Conservation (phyloP, 2,113 vertebrate genomes). For the Martes martes region DNA sequence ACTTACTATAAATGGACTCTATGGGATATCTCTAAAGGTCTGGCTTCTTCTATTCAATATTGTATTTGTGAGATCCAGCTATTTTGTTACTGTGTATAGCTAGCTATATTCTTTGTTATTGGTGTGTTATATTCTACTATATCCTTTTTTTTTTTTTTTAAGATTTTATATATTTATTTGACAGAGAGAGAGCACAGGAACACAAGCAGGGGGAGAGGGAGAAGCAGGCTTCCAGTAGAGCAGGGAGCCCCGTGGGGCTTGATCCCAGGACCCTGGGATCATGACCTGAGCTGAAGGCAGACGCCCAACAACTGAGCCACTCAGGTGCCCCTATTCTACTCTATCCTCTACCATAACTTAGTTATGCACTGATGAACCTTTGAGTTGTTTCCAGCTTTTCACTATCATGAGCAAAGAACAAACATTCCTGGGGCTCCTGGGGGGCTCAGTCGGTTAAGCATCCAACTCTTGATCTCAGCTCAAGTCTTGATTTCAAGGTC, state of each 20-base stretch:
- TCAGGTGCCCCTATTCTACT: background rate
- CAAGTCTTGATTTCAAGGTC: background rate
- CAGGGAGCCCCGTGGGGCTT: too few species aligned
- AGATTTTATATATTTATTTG: too few species aligned
- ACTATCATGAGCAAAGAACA: background rate
- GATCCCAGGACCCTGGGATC: too few species aligned
- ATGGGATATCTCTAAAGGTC: background rate
- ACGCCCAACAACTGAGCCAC: too few species aligned
- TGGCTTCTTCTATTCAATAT: background rate
- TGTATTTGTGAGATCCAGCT: background rate
- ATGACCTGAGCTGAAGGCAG: too few species aligned
- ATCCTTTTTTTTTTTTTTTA: too few species aligned
- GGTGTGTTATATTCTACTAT: background rate
- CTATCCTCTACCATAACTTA: background rate
- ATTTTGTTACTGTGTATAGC: background rate
- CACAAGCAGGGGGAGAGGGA: too few species aligned
- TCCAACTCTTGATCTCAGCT: background rate
- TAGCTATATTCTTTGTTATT: background rate
- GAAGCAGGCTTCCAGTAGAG: too few species aligned
- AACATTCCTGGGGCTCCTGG: background rate
- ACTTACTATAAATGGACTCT: background rate
- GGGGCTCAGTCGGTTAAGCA: background rate
- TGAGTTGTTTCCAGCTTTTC: background rate
- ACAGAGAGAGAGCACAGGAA: too few species aligned
- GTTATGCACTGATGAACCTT: background rate